These are phyloP conservation scores for Drosophila leontia DNA, from an alignment of 1,140 invertebrate species.

Conservation along the genomic window DNA sequence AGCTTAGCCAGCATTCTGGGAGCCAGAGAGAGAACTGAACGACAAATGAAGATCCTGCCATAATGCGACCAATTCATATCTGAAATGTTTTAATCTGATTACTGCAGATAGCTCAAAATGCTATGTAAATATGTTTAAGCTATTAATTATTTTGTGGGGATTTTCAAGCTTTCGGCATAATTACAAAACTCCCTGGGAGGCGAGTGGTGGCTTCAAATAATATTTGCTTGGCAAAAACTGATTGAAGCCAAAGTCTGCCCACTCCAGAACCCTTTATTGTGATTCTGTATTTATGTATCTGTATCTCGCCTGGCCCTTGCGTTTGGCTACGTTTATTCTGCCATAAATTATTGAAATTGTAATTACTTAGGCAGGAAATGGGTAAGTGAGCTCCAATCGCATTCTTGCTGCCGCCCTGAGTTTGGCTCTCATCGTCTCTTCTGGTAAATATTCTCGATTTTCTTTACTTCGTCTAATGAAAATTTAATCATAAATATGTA, in stretches of 20 bases:
- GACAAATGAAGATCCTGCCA: constrained; percentile 50
- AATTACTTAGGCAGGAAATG: constrained; percentile 75
- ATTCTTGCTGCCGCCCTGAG: constrained; percentile 31
- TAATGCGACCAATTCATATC: constrained; percentile 74
- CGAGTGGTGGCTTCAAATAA: constrained; percentile 52
- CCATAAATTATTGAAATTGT: constrained; percentile 80
- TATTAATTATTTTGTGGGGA: constrained; percentile 77
- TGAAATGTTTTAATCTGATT: constrained; percentile 77
- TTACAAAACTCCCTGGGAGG: constrained; percentile 47
- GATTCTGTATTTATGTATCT: constrained; percentile 29
- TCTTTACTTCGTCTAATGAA: constrained; percentile 56
- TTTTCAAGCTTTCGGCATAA: constrained; percentile 58
- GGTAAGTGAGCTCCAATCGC: constrained; percentile 51
- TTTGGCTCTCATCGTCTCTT: constrained; percentile 7
- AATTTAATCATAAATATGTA: constrained; percentile 68
- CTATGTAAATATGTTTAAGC: constrained; percentile 73
- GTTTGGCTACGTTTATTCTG: constrained; percentile 65
- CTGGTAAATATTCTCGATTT: constrained; percentile 13
- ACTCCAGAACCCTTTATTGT: constrained; percentile 1
- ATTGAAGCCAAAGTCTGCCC: constrained; percentile 57
- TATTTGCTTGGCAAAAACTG: constrained; percentile 74
- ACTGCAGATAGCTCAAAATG: constrained; percentile 55
- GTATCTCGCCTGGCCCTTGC: constrained; percentile 34
- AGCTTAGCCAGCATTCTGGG: constrained; percentile 55
- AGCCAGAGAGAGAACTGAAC: constrained; percentile 4